Base-by-base conservation (phyloP, 92 coral and sea anemone species). In the Umimayanthus kanabou region DNA sequence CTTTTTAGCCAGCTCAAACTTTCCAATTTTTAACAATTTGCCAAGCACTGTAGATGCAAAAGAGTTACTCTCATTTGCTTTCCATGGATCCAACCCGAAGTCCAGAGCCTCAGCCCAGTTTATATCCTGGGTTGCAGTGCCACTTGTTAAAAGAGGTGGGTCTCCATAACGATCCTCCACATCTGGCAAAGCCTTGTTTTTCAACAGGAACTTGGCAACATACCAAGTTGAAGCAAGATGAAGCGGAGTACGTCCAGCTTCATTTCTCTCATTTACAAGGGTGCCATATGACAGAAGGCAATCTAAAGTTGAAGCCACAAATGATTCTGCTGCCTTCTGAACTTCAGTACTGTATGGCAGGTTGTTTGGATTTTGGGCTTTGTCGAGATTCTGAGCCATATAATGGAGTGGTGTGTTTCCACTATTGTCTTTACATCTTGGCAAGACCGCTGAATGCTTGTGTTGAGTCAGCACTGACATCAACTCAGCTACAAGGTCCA, bases 31-130 rank as follows among this genome's bases (percentile, higher is more conserved):
- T 22, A 75, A 28, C 16, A 75, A 28, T 26, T 11, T 75, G 79
- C 79, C 49, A 33, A 75, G 79, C 42, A 75, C 79, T 33, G 79
- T 75, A 18, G 20, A 4, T 33, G 53, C 53, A 47, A 47, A 47
- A 47, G 53, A 47, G 53, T 42, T 29, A 28, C 3, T 18, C 79
- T 75, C 79, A 42, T 75, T 75, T 75, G 79, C 79, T 75, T 28
- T 75, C 79, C 79, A 75, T 18, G 79, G 79, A 42, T 75, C 79
- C 42, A 75, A 18, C 22, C 79, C 45, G 16, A 18, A 75, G 30
- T 42, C 49, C 14, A 75, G 79, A 28, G 70, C 70, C 26, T 65
- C 70, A 65, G 4, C 20, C 70, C 70, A 65, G 70, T 65, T n/a
- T 5, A 65, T 65, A 65, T n/a, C 26, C 11, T 65, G 70, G 20